Conservation (phyloP, 2,888 invertebrate species). For the Schizotus pectinicornis region DNA sequence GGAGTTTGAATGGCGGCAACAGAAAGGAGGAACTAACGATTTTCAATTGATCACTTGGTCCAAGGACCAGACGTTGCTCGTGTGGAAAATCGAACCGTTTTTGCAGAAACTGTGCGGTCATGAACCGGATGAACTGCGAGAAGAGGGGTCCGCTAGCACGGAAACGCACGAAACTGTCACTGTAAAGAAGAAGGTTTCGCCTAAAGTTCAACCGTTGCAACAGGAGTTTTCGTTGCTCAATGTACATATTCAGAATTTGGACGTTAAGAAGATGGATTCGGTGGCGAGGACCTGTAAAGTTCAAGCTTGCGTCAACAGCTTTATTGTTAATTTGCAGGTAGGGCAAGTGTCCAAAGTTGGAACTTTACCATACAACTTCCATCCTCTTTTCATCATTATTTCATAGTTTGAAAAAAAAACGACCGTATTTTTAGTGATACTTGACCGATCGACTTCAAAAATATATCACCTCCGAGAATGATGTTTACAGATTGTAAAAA, state of each 20-base stretch:
- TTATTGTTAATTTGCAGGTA: constrained; percentile 66
- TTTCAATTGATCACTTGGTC: constrained; percentile 95
- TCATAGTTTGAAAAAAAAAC: too few species aligned
- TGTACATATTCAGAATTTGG: constrained; percentile 75
- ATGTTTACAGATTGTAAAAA: too few species aligned
- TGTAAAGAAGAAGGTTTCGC: constrained; percentile 45
- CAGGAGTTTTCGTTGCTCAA: constrained; percentile 80
- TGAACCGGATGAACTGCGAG: constrained; percentile 62
- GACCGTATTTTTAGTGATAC: too few species aligned
- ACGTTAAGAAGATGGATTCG: constrained; percentile 63
- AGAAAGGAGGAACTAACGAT: constrained; percentile 64
- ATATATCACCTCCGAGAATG: too few species aligned
- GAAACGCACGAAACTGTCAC: constrained; percentile 29
- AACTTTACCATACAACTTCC: too few species aligned
- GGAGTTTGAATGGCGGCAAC: constrained; percentile 93
- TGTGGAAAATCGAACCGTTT: constrained; percentile 89
- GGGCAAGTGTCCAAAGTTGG: too few species aligned
- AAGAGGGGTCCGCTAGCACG: constrained; percentile 20
- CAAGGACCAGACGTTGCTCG: constrained; percentile 87
- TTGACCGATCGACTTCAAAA: too few species aligned
- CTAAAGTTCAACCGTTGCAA: constrained; percentile 68
- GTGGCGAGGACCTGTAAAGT: constrained; percentile 65
- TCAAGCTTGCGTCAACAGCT: constrained; percentile 62
- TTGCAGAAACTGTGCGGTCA: constrained; percentile 82
- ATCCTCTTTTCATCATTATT: too few species aligned